Percentiles rank a stretch among this genome's conserved stretches.
These are phyloP conservation scores for Hypomecis atomaria DNA, from an alignment of 2,888 invertebrate genomes.

Conservation along the genomic window DNA sequence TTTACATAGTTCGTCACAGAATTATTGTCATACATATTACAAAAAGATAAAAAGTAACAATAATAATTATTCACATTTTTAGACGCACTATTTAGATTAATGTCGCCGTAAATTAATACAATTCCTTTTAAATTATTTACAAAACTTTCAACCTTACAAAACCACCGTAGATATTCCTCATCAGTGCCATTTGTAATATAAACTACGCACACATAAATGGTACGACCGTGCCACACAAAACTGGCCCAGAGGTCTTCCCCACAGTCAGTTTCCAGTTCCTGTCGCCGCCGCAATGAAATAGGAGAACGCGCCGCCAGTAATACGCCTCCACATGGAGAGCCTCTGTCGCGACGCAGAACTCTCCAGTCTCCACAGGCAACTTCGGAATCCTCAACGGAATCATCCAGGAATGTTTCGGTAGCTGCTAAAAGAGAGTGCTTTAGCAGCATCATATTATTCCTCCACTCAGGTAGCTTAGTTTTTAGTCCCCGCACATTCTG, in stretches of 20 bases:
- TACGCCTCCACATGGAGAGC: slow-evolving; percentile 12
- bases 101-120: neutral
- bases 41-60: neutral
- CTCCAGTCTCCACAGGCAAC: neutral
- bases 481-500: slow-evolving; percentile 1
- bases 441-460: neutral
- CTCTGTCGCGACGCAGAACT: slow-evolving; percentile 9
- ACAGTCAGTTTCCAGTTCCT: slow-evolving; percentile 2
- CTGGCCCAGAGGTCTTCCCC: slow-evolving; percentile 19
- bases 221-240: neutral
- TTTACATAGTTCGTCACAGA: neutral
- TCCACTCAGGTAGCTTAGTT: neutral
- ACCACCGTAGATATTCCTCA: neutral
- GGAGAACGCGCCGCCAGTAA: neutral
- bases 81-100: neutral
- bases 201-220: neutral
- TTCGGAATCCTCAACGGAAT: slow-evolving; percentile 5
- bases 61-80: neutral
- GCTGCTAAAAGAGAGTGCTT: neutral
- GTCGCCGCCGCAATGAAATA: neutral
- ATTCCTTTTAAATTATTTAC: neutral
- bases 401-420: neutral
- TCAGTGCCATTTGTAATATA: neutral
- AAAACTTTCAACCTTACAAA: slow-evolving; percentile 1
- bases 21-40: slow-evolving; percentile 2